These are phyloP conservation scores for Baronia brevicornis DNA, from an alignment of 2,888 invertebrate species.

Conservation along the genomic window DNA sequence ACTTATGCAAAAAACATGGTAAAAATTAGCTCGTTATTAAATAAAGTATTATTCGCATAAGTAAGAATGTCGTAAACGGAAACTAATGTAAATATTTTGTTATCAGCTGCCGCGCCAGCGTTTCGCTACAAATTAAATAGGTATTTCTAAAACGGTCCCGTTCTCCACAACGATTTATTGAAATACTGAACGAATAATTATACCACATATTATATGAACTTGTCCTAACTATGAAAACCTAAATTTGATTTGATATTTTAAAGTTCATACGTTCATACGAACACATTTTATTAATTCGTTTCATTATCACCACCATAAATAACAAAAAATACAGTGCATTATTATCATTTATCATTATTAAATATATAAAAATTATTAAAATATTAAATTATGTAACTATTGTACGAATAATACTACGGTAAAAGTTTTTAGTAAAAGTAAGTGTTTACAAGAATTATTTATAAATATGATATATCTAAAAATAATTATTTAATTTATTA, in stretches of 20 bases:
- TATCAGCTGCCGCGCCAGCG: conserved; percentile 14
- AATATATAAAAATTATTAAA: too few relatives aligned
- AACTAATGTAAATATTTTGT: conserved; percentile 16
- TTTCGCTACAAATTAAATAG: conserved; percentile 16
- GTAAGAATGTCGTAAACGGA: conserved; percentile 4
- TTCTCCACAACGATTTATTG: conserved; percentile 19
- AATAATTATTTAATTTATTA: too few relatives aligned
- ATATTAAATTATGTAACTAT: too few relatives aligned
- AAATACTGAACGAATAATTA: conserved; percentile 20
- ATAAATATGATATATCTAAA: too few relatives aligned
- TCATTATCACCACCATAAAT: not conserved
- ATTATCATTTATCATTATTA: too few relatives aligned
- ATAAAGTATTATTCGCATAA: conserved; percentile 4
- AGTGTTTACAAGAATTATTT: too few relatives aligned
- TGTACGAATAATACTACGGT: too few relatives aligned
- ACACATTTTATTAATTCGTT: too few relatives aligned
- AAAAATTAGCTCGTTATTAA: conserved; percentile 11
- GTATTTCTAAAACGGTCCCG: conserved; percentile 18
- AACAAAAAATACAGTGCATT: not conserved
- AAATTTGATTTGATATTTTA: conserved; percentile 11
- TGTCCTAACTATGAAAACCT: too few relatives aligned
- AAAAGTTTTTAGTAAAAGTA: too few relatives aligned
- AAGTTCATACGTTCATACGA: conserved; percentile 4
- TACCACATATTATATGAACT: conserved; percentile 15
- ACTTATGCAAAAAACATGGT: too few relatives aligned